phyloP scores from a whole-genome alignment of 23 tunicate genomes.

The Styela plicata region DNA sequence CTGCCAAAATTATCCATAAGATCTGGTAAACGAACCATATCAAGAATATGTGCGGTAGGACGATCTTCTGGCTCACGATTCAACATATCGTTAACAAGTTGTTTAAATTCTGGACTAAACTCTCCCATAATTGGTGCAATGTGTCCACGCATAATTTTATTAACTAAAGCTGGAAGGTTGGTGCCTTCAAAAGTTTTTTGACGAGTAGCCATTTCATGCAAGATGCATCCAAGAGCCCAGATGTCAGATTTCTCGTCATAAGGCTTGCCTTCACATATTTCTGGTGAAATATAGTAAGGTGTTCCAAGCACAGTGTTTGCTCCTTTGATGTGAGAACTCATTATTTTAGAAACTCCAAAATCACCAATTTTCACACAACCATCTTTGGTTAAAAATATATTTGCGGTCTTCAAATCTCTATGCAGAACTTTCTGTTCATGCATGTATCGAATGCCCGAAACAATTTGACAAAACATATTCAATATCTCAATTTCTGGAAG shows the following conservation, averaged over 20 bases:
- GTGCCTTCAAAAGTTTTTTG: constrained; percentile 90
- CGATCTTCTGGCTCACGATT: constrained; percentile 73
- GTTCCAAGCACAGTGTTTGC: constrained; percentile 94
- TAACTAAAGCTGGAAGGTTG: constrained; percentile 85
- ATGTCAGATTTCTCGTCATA: constrained; percentile 92
- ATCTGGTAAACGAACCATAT: constrained; percentile 37
- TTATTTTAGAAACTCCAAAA: constrained; percentile 88
- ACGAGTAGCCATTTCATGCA: constrained; percentile 89
- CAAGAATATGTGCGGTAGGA: constrained; percentile 70
- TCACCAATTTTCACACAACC: constrained; percentile 81
- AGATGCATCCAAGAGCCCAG: constrained; percentile 92
- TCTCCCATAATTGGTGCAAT: constrained; percentile 82
- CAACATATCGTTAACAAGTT: constrained; percentile 80
- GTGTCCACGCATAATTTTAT: constrained; percentile 84
- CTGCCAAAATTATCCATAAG: neutral
- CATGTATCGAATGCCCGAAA: constrained; percentile 76
- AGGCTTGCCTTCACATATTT: constrained; percentile 93
- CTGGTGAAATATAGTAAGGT: constrained; percentile 94
- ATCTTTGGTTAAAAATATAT: constrained; percentile 83
- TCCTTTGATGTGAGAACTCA: constrained; percentile 44
- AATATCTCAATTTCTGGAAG: constrained; percentile 60
- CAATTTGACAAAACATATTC: constrained; percentile 69
- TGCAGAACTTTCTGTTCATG: constrained; percentile 84
- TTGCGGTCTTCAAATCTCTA: constrained; percentile 89
- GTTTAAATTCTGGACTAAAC: constrained; percentile 59